Evolutionary conservation across 2,888 invertebrate species (phyloP), one percentile per base, ranked within the genome.

Genomic region (Hypolimnas misippus): DNA sequence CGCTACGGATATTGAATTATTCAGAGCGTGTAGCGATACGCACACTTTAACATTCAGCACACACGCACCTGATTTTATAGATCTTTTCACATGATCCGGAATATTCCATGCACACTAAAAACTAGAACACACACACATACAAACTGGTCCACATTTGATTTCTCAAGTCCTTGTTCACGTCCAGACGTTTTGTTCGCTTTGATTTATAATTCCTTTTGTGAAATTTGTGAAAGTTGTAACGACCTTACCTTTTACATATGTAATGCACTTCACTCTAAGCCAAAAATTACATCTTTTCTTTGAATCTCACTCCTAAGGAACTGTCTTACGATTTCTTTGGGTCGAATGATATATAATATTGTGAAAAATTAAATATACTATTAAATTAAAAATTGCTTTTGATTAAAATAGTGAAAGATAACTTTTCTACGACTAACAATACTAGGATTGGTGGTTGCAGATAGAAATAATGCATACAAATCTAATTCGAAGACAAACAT

Each of bases 181-280:
- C 21, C 25, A 44, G 25, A 35, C 16, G 25, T 38, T 53, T 53
- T 46, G 38, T 46, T 46, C 53, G 25, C 35, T 53, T 53, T 59
- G 53, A 53, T 59, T 59, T 59, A n/a, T 35, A 35, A 53, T 46
- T 59, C 53, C 44, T 53, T 44, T 59, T 59, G 52, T 59, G 33
- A 46, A 53, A 51, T 40, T 50, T 38, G 49, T 25, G 35, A 57
- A 16, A 46, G 2, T 25, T 52, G 40, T 52, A 16, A 19, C 33
- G 42, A 58, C 42, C 19, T 40, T 42, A 21, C 42, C 52, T 33
- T 59, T 44, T 52, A 52, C 31, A 52, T 52, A 35, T 25, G 7
- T 59, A 52, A 52, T 52, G 16, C 33, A n/a, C 12, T 31, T 21
- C 14, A 10, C 57, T 57, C n/a, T 57, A 40, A 21, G 5, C 10